phyloP scores from a whole-genome alignment of 1,140 invertebrate species.

The Homarus americanus region DNA sequence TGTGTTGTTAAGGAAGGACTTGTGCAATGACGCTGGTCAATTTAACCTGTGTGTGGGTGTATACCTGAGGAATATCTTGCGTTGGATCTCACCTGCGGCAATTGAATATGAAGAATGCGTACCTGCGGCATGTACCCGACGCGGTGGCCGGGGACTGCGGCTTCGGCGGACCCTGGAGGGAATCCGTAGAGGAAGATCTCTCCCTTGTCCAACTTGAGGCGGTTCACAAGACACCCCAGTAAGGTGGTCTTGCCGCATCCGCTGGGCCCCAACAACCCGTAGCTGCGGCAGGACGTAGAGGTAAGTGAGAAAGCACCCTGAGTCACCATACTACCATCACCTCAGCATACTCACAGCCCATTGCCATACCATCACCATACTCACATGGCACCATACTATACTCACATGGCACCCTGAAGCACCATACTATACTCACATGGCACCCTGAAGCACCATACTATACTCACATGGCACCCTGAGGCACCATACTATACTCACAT shows the following conservation, averaged over 20 bases:
- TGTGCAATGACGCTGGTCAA: too few relatives aligned
- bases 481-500: too few relatives aligned
- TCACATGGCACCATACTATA: neutral
- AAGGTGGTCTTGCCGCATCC: slow-evolving; percentile 93
- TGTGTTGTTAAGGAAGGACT: too few relatives aligned
- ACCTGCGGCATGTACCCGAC: slow-evolving; percentile 88
- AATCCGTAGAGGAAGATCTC: slow-evolving; percentile 92
- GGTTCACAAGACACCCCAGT: slow-evolving; percentile 91
- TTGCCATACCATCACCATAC: too few relatives aligned
- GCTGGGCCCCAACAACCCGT: slow-evolving; percentile 91
- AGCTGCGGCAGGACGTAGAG: slow-evolving; percentile 79
- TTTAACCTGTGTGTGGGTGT: too few relatives aligned
- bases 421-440: neutral
- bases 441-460: too few relatives aligned
- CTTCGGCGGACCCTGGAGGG: slow-evolving; percentile 86
- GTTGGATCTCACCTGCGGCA: too few relatives aligned
- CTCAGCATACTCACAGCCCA: too few relatives aligned
- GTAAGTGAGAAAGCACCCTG: neutral
- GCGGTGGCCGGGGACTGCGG: slow-evolving; percentile 91
- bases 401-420: neutral
- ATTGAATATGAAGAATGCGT: too few relatives aligned
- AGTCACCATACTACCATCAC: too few relatives aligned
- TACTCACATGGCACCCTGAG: slow-evolving; percentile 87
- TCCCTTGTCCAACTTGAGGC: slow-evolving; percentile 88
- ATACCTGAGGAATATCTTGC: too few relatives aligned